Percentiles rank a stretch among this genome's conserved stretches.
These are phyloP conservation scores for Armadillidium nasatum DNA, from an alignment of 1,140 invertebrate species.

Conservation along the genomic window DNA sequence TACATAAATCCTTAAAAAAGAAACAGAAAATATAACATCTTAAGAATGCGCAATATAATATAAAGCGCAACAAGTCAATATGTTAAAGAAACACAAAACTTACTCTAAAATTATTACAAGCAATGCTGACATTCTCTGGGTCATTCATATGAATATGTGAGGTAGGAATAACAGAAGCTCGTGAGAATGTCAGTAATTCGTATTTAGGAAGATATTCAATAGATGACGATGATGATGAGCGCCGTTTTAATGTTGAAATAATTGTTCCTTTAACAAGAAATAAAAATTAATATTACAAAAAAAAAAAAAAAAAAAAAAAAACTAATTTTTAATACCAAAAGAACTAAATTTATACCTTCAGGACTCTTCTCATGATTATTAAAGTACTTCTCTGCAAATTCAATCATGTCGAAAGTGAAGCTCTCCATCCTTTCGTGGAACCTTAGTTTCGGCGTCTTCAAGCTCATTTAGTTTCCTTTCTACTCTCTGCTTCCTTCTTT, in stretches of 20 bases:
- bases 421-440: conserved; percentile 53
- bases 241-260: conserved; percentile 78
- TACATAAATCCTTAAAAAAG: conserved; percentile 68
- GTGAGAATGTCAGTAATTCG: conserved; percentile 87
- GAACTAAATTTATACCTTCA: conserved; percentile 56
- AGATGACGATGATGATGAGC: conserved; percentile 36
- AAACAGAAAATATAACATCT: too few species aligned
- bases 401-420: conserved; percentile 77
- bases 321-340: background rate
- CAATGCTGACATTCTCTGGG: conserved; percentile 84
- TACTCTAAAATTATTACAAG: conserved; percentile 85
- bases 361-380: conserved; percentile 80
- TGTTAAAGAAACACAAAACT: conserved; percentile 46
- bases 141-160: conserved; percentile 94
- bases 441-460: conserved; percentile 55
- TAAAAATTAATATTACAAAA: background rate
- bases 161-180: conserved; percentile 79
- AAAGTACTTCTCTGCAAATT: conserved; percentile 90
- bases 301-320: background rate
- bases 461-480: conserved; percentile 79
- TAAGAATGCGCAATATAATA: too few species aligned
- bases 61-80: too few species aligned
- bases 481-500: conserved; percentile 72
- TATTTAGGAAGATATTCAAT: conserved; percentile 44
- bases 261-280: conserved; percentile 56